Evolutionary conservation across 1,140 invertebrate genomes (phyloP).

Genomic region (Pseudachorutes palmiensis): DNA sequence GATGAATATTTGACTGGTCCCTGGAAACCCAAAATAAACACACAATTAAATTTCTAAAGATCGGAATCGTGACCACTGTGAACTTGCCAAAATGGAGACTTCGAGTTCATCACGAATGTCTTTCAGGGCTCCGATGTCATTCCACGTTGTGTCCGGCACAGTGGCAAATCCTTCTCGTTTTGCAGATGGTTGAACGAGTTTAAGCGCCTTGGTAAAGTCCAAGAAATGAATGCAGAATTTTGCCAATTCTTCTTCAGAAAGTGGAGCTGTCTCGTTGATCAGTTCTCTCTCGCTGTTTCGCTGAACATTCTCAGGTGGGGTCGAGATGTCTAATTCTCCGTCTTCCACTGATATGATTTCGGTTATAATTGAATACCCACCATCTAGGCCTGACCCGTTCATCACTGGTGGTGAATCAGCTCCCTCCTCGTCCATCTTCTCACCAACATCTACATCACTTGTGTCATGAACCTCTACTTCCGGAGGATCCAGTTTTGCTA

Average conservation of each 20-base stretch:
- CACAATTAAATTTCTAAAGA: not conserved
- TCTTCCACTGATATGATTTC: too few relatives aligned
- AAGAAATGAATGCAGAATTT: slow-evolving; percentile 58
- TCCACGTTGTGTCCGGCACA: slow-evolving; percentile 94
- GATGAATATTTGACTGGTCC: slow-evolving; percentile 81
- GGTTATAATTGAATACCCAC: too few relatives aligned
- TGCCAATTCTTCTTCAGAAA: slow-evolving; percentile 48
- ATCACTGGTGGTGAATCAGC: slow-evolving; percentile 2
- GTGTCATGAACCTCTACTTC: not conserved
- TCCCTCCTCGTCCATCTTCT: not conserved
- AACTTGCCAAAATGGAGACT: slow-evolving; percentile 65
- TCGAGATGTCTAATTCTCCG: too few relatives aligned
- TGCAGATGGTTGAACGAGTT: slow-evolving; percentile 79
- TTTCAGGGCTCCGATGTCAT: slow-evolving; percentile 86
- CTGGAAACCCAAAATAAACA: slow-evolving; percentile 45
- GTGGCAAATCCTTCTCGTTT: slow-evolving; percentile 96
- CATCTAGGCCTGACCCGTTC: too few relatives aligned
- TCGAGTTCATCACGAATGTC: slow-evolving; percentile 82
- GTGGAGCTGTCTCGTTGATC: slow-evolving; percentile 28
- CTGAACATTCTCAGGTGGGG: too few relatives aligned
- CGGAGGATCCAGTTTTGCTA: not conserved
- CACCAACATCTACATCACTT: not conserved
- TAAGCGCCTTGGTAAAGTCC: slow-evolving; percentile 71
- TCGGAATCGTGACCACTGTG: not conserved
- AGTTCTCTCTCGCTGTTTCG: too few relatives aligned